Conservation (phyloP, 92 coral and sea anemone species). For the Galaxea fascicularis region DNA sequence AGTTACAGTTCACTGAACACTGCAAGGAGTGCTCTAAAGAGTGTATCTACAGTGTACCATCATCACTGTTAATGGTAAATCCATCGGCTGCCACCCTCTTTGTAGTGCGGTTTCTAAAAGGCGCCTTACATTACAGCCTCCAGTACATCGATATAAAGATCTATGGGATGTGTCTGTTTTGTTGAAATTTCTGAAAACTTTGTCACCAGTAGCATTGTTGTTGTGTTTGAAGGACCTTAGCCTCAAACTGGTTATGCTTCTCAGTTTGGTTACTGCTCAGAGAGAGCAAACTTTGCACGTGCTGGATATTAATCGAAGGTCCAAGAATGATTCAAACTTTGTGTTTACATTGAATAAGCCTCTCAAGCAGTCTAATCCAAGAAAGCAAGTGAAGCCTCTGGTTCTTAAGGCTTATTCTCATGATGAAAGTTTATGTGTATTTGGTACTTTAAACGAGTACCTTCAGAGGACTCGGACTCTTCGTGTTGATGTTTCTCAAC, state of each 20-base stretch:
- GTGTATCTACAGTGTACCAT: too few relatives aligned
- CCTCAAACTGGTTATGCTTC: too few relatives aligned
- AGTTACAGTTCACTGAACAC: conserved; percentile 48
- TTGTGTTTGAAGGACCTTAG: too few relatives aligned
- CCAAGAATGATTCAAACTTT: conserved; percentile 14
- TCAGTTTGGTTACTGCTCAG: too few relatives aligned
- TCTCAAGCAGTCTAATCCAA: conserved; percentile 43
- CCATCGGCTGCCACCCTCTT: conserved; percentile 42
- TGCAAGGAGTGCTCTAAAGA: conserved; percentile 45
- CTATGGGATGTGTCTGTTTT: conserved; percentile 28
- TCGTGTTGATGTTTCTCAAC: too few relatives aligned
- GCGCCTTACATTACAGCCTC: background rate
- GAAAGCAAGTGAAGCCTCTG: background rate
- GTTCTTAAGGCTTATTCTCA: background rate
- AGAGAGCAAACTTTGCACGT: background rate
- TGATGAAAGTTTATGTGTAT: too few relatives aligned
- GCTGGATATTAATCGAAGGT: conserved; percentile 23
- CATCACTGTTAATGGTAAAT: conserved; percentile 18
- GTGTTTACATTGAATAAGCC: conserved; percentile 41
- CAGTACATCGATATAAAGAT: conserved; percentile 21
- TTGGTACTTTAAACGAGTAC: too few relatives aligned
- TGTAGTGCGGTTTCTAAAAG: conserved; percentile 26
- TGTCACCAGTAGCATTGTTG: too few relatives aligned
- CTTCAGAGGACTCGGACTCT: too few relatives aligned
- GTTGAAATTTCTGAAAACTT: too few relatives aligned